These are phyloP conservation scores for Caenorhabditis sulstoni DNA, from an alignment of 2,888 invertebrate species.

Conservation along the genomic window DNA sequence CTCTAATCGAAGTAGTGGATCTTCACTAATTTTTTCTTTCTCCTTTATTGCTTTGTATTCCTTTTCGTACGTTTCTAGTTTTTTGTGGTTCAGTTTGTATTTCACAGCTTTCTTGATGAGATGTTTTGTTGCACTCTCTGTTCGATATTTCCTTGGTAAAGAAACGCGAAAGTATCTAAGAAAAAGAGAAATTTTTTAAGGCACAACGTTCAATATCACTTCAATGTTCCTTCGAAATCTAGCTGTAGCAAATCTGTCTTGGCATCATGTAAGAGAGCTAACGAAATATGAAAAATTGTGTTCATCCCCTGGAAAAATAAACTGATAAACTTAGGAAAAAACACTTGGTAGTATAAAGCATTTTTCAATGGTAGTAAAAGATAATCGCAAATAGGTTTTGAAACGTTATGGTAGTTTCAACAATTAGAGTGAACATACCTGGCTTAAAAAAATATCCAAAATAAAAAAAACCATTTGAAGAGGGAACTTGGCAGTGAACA, in stretches of 20 bases:
- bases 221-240: conserved; percentile 97
- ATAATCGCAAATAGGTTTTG: too few species aligned
- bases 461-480: conserved; percentile 97
- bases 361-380: too few species aligned
- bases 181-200: background rate
- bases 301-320: conserved; percentile 91
- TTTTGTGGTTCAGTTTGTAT: conserved; percentile 87
- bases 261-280: conserved; percentile 91
- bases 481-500: conserved; percentile 99
- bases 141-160: conserved; percentile 94
- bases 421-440: conserved; percentile 81
- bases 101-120: conserved; percentile 92
- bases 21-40: conserved; percentile 81
- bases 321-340: background rate
- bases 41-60: conserved; percentile 89
- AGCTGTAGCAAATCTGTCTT: conserved; percentile 89
- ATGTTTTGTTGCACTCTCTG: conserved; percentile 90
- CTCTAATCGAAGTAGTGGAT: conserved; percentile 83
- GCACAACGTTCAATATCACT: conserved; percentile 83
- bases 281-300: conserved; percentile 94
- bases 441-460: conserved; percentile 91
- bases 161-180: conserved; percentile 90
- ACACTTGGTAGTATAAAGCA: too few species aligned
- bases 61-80: conserved; percentile 94
- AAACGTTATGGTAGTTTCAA: background rate